Evolutionary conservation across 2,888 invertebrate genomes (phyloP).

Genomic region (Agrilus biguttatus): DNA sequence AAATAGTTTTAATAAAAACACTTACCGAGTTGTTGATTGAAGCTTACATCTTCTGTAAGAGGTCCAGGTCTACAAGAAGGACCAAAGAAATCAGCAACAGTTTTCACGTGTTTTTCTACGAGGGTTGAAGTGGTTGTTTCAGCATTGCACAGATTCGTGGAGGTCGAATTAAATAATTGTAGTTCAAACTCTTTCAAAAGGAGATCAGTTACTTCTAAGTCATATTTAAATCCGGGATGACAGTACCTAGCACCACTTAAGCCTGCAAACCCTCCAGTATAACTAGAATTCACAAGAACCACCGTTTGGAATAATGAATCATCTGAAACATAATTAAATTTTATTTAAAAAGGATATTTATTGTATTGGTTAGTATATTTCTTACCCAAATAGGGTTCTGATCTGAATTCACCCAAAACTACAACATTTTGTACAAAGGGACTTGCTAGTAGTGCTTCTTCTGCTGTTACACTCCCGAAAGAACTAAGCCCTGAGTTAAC

Average conservation of each 20-base stretch:
- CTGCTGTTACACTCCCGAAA: slow-evolving; percentile 45
- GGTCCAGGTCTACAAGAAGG: slow-evolving; percentile 58
- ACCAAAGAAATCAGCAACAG: slow-evolving; percentile 48
- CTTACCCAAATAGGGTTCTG: slow-evolving; percentile 4
- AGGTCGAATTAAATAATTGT: slow-evolving; percentile 14
- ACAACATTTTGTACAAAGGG: slow-evolving; percentile 30
- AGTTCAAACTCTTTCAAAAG: slow-evolving; percentile 46
- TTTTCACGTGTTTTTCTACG: slow-evolving; percentile 44
- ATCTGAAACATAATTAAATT: slow-evolving; percentile 7
- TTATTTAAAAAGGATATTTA: background rate
- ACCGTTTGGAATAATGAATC: slow-evolving; percentile 40
- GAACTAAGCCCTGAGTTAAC: slow-evolving; percentile 38
- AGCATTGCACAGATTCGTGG: slow-evolving; percentile 12
- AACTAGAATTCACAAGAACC: slow-evolving; percentile 37
- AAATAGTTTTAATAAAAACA: slow-evolving; percentile 6
- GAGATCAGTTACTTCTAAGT: slow-evolving; percentile 41
- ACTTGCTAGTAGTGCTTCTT: slow-evolving; percentile 42
- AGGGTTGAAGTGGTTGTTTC: slow-evolving; percentile 24
- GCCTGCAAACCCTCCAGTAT: slow-evolving; percentile 33
- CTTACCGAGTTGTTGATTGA: slow-evolving; percentile 46
- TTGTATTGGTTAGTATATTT: background rate
- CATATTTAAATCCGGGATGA: slow-evolving; percentile 47
- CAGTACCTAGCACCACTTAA: slow-evolving; percentile 42
- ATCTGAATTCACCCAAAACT: slow-evolving; percentile 35
- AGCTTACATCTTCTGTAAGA: slow-evolving; percentile 41